phyloP scores from a whole-genome alignment of 2,113 vertebrate genomes.

The Bubo blakistoni region DNA sequence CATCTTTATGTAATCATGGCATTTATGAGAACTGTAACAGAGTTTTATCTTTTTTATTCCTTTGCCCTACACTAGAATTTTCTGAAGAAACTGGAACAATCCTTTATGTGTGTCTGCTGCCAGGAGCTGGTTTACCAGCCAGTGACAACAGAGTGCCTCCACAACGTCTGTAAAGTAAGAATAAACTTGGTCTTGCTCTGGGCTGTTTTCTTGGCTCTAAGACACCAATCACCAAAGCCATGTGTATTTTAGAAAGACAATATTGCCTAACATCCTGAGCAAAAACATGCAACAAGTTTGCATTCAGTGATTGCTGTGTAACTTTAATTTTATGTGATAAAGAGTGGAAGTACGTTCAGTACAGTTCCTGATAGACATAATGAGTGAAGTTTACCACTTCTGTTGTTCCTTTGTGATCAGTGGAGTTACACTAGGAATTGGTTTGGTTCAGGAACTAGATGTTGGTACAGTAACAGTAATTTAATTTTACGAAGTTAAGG shows the following conservation, averaged over 20 bases:
- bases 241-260: not conserved
- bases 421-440: not conserved
- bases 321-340: not conserved
- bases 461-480: not conserved
- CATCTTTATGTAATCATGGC: not conserved
- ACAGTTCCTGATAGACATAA: not conserved
- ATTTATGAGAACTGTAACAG: not conserved
- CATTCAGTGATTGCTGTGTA: not conserved
- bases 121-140: constrained; percentile 96
- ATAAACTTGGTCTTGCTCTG: not conserved
- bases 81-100: constrained; percentile 94
- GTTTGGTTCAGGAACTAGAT: not conserved
- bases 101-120: constrained; percentile 99
- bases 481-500: not conserved
- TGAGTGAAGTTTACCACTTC: not conserved
- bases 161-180: constrained; percentile 97
- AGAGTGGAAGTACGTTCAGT: not conserved
- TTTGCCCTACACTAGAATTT: constrained; percentile 82
- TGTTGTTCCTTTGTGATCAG: not conserved
- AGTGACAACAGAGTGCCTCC: constrained; percentile 92
- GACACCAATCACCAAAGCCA: not conserved
- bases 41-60: not conserved
- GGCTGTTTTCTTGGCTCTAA: not conserved
- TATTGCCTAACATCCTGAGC: not conserved
- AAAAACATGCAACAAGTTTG: not conserved